Evolutionary conservation across 1,140 invertebrate species (phyloP), one percentile per base, ranked within the genome.

Genomic region (Cherax destructor): DNA sequence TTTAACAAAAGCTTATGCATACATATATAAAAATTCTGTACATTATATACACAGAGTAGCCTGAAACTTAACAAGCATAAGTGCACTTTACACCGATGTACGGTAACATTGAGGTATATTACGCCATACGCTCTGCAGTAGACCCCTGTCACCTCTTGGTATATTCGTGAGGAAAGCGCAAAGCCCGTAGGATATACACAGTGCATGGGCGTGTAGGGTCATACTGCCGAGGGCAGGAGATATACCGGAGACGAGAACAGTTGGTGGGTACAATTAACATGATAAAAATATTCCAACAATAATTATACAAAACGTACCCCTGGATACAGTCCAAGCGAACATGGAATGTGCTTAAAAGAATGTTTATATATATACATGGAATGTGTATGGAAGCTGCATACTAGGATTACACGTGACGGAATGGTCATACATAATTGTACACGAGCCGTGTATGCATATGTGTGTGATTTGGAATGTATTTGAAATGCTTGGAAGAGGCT

Each of bases 1-100:
- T 91, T 81, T 89, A 89, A 91, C 88, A 91, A 91, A 91, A 91
- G 88, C 88, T 79, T 91, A 77, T 84, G 81, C 88, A 91, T 91
- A 84, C 88, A 84, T 91, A 91, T 91, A 91, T 91, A 85, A 85
- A 85, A 91, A 78, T 76, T 85, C 83, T 91, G 72, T 91, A 91
- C 88, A 91, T 10, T 91, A 91, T 91, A 65, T 91, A 91, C 88
- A 91, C 30, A 18, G 18, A 41, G 7, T 65, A 79, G 77, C 59
- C 61, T 41, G 78, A 81, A 49, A 72, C 18, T 21, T 49, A 83
- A 56, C 52, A 41, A 83, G 65, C 80, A 74, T 77, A 24, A 74
- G 50, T 10, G 18, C 16, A n/a, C 59, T 69, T 18, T 47, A 47
- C n/a, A 41, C 81, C 24, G 47, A 52, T 41, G 21, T 65, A 65